phyloP scores from a whole-genome alignment of 2,797 vertebrate genomes.

The Micrastur ruficollis region DNA sequence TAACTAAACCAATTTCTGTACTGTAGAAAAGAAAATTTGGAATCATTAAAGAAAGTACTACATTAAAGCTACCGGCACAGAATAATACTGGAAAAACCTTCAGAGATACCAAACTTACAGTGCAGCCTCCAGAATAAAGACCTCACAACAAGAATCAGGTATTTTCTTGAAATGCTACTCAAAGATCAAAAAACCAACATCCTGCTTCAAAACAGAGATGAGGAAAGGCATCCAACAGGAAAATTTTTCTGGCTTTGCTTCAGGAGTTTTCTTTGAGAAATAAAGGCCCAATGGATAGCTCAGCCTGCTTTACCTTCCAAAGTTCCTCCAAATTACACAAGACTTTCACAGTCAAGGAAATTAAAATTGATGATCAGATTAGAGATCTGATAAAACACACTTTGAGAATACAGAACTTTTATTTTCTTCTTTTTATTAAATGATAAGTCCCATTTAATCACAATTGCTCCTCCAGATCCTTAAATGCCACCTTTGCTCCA shows the following conservation, averaged over 20 bases:
- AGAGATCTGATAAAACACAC: not conserved
- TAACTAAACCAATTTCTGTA: not conserved
- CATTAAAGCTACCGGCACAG: not conserved
- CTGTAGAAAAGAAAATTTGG: not conserved
- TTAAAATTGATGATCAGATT: constrained; percentile 13
- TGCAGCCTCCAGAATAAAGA: not conserved
- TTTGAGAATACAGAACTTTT: not conserved
- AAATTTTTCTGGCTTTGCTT: constrained; percentile 10
- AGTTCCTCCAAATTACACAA: not conserved
- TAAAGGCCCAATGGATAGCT: not conserved
- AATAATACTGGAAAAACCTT: not conserved
- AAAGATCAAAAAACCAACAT: not conserved
- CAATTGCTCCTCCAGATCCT: not conserved
- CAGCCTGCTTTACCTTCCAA: not conserved
- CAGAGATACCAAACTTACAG: not conserved
- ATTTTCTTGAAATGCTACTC: not conserved
- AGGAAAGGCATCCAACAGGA: constrained; percentile 4
- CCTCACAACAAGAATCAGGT: not conserved
- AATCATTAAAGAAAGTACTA: not conserved
- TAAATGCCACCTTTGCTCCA: not conserved
- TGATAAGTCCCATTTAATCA: not conserved
- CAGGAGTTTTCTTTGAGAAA: not conserved
- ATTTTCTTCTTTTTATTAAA: not conserved
- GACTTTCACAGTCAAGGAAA: not conserved
- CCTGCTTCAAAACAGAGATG: not conserved